Base-by-base conservation (phyloP, 2,797 vertebrate species). In the Tinamus major region DNA sequence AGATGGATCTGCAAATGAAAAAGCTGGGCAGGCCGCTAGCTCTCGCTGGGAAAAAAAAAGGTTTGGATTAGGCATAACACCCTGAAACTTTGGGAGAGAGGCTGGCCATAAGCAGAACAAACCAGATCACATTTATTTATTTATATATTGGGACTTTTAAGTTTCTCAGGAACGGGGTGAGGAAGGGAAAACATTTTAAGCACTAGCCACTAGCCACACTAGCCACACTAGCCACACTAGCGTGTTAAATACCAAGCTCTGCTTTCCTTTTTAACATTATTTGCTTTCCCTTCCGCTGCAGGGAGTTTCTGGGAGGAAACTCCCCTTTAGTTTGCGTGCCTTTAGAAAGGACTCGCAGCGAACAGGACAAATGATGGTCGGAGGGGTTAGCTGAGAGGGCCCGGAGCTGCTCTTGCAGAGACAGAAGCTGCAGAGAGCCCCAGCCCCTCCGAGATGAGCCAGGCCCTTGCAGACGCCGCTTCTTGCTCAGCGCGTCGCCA, bases 101-200 rank as follows among this genome's bases (percentile, higher is more conserved):
- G 1, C 13, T 49, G 65, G 56, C 67, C 2, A 0, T 62, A 56
- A 80, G 42, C 93, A 58, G 18, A 91, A 15, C 24, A 70, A 44
- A 90, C 42, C n/a, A 84, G 84, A 77, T 64, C 39, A 19, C 19
- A 4, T 79, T 71, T 89, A 37, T 79, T 71, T 89, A 37, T 63
- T 86, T 77, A 68, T 93, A 86, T 95, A 71, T 68, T 44, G 44
- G 27, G 68, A 92, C 49, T 51, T 51, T 68, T 85, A 61, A 76
- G 53, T 39, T 87, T 83, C 19, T 78, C 51, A 21, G 13, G 16
- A 17, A 5, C 61, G 27, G 16, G 4, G 18, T 15, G 23, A 67
- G 48, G 49, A 53, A 46, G 7, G 15, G 35, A 72, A 63, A 75
- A 69, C 21, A 75, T 51, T 58, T 61, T 65, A 78, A 71, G 29